These are phyloP conservation scores for Pipistrellus pipistrellus DNA, from an alignment of 2,797 vertebrate species.

Conservation along the genomic window DNA sequence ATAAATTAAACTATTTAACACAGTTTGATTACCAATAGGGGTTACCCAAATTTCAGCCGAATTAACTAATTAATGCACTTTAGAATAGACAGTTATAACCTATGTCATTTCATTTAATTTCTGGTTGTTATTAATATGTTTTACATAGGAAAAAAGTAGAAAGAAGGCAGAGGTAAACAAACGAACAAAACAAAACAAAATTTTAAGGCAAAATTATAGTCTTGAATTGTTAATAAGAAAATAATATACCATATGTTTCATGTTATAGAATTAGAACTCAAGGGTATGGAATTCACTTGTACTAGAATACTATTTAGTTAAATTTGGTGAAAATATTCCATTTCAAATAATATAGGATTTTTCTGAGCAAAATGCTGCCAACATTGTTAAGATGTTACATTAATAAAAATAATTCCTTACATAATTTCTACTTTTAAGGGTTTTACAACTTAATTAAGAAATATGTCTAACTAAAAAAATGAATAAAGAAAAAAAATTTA, in stretches of 20 bases:
- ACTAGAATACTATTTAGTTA: background rate
- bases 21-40: constrained; percentile 75
- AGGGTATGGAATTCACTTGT: background rate
- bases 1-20: constrained; percentile 83
- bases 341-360: background rate
- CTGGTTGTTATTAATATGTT: constrained; percentile 5
- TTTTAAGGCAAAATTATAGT: constrained; percentile 6
- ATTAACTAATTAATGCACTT: constrained; percentile 74
- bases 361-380: background rate
- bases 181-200: background rate
- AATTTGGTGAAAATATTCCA: background rate
- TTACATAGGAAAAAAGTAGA: background rate
- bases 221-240: constrained; percentile 21
- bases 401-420: background rate
- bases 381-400: background rate
- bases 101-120: constrained; percentile 16
- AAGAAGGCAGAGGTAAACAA: background rate
- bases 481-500: background rate
- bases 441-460: background rate
- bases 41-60: constrained; percentile 71
- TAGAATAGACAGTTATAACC: no score
- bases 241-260: background rate
- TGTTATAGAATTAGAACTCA: constrained; percentile 6
- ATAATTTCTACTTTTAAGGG: constrained; percentile 6
- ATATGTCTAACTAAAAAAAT: background rate